phyloP scores from a whole-genome alignment of 2,113 vertebrate species.

The Himantopus leucocephalus region DNA sequence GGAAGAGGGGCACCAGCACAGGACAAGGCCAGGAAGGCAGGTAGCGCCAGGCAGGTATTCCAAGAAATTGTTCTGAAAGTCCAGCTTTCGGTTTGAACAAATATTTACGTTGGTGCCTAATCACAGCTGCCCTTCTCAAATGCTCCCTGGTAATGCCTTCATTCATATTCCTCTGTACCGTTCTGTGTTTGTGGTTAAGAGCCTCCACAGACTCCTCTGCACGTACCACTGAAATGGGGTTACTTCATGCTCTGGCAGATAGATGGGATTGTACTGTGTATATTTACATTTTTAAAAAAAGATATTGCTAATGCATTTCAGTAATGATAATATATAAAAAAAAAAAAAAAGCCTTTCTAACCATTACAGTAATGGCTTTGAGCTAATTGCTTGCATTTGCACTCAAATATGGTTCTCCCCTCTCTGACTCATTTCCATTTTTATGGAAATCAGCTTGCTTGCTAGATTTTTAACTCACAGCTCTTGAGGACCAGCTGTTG shows the following conservation, averaged over 20 bases:
- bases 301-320: conserved; percentile 42
- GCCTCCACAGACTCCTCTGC: not conserved
- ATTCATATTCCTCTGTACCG: not conserved
- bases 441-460: conserved; percentile 58
- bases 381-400: conserved; percentile 62
- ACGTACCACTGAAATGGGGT: not conserved
- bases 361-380: conserved; percentile 58
- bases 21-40: not conserved
- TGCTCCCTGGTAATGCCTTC: not conserved
- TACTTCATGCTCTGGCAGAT: not conserved
- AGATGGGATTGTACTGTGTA: conserved; percentile 14
- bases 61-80: not conserved
- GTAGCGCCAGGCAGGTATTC: not conserved
- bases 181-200: not conserved
- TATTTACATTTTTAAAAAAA: conserved; percentile 54
- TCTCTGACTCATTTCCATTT: conserved; percentile 56
- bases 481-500: conserved; percentile 38
- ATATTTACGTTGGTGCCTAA: not conserved
- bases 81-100: not conserved
- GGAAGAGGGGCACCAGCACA: not conserved
- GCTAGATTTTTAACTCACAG: conserved; percentile 4
- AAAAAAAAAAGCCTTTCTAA: not conserved
- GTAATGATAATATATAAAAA: not conserved
- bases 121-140: not conserved
- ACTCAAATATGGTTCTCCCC: conserved; percentile 13